These are phyloP conservation scores for Lerista edwardsae DNA, from an alignment of 2,797 vertebrate genomes.

Conservation along the genomic window DNA sequence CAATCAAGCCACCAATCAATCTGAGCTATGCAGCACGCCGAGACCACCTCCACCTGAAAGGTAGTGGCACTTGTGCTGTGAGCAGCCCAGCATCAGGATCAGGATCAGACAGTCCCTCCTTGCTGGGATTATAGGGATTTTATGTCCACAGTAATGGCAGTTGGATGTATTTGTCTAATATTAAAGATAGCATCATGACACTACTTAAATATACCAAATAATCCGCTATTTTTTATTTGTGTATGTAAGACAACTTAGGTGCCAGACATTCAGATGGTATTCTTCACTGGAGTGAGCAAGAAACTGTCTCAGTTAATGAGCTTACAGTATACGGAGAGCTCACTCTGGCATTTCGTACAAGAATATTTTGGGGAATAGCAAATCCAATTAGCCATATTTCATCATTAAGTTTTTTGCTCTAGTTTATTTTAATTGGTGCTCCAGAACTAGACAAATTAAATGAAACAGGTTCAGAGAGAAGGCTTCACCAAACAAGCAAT, in stretches of 20 bases:
- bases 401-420: not conserved
- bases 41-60: too few species aligned
- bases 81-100: too few species aligned
- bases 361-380: not conserved
- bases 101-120: too few species aligned
- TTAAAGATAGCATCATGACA: not conserved
- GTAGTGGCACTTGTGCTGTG: too few species aligned
- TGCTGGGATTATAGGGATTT: not conserved
- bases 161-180: not conserved
- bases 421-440: constrained; percentile 24
- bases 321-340: not conserved
- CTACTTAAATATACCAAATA: not conserved
- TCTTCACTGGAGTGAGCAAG: not conserved
- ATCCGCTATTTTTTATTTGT: not conserved
- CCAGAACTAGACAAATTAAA: constrained; percentile 27
- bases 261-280: not conserved
- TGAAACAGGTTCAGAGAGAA: constrained; percentile 37
- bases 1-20: too few species aligned
- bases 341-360: constrained; percentile 7
- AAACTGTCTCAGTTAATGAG: constrained; percentile 2
- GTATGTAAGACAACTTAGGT: not conserved
- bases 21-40: too few species aligned
- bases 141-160: not conserved
- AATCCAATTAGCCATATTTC: not conserved
- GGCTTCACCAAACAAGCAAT: constrained; percentile 26